Evolutionary conservation across 2,113 vertebrate species (phyloP).

Genomic region (Eleginops maclovinus): DNA sequence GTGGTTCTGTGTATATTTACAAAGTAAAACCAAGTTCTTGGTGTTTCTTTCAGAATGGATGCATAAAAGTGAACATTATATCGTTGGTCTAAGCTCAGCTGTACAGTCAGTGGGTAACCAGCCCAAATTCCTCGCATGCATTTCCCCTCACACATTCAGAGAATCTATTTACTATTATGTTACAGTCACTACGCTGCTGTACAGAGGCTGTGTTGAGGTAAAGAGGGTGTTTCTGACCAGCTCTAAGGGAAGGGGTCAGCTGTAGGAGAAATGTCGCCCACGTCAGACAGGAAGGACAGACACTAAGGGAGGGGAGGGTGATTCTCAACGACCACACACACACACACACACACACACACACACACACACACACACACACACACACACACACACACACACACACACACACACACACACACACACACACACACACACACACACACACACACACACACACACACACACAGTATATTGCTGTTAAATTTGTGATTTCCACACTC

Average conservation of each 20-base stretch:
- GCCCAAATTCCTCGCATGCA: slow-evolving; percentile 76
- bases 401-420: slow-evolving; percentile 63
- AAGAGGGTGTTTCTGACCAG: slow-evolving; percentile 66
- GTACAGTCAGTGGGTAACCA: slow-evolving; percentile 81
- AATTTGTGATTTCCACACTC: slow-evolving; percentile 75
- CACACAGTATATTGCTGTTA: slow-evolving; percentile 79
- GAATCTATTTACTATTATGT: slow-evolving; percentile 73
- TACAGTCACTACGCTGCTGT: slow-evolving; percentile 75
- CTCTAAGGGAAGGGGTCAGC: slow-evolving; percentile 36
- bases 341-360: too few relatives aligned
- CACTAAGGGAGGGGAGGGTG: slow-evolving; percentile 23
- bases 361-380: slow-evolving; percentile 49
- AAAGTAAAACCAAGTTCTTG: slow-evolving; percentile 68
- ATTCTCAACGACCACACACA: too few relatives aligned
- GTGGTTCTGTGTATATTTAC: slow-evolving; percentile 72
- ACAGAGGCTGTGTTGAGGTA: slow-evolving; percentile 77
- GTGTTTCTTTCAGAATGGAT: slow-evolving; percentile 62
- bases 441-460: slow-evolving; percentile 55
- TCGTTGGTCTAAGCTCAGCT: slow-evolving; percentile 68
- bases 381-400: slow-evolving; percentile 66
- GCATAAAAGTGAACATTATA: slow-evolving; percentile 74
- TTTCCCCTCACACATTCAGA: slow-evolving; percentile 70
- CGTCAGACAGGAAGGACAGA: slow-evolving; percentile 19
- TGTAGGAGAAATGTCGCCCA: slow-evolving; percentile 7
- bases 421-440: slow-evolving; percentile 61